Percentiles rank a stretch among this genome's conserved stretches.
Conservation (phyloP, 2,113 vertebrate species). For the Cryptomyrus ogoouensis region DNA sequence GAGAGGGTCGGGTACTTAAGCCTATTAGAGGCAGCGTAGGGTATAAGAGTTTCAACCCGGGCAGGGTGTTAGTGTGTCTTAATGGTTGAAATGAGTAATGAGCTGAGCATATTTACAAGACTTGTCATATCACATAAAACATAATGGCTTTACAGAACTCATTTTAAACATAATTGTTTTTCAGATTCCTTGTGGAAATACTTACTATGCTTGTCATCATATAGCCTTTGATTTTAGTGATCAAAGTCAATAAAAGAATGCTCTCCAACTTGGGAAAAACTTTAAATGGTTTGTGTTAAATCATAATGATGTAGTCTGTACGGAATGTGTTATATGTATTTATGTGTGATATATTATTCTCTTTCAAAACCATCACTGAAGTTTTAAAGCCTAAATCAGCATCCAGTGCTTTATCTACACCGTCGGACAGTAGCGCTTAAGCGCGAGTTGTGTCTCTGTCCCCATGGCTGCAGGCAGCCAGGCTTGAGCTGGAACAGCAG, state of each 20-base stretch:
- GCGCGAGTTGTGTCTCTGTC: not conserved
- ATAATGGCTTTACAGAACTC: not conserved
- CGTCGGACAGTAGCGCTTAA: not conserved
- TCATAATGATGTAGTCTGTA: not conserved
- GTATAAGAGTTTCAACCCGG: not conserved
- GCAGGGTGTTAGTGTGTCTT: not conserved
- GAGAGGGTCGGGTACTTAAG: not conserved
- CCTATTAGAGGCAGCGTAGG: not conserved
- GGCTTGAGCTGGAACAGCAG: slow-evolving; percentile 86
- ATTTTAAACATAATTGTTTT: not conserved
- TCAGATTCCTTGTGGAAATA: not conserved
- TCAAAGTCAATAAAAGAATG: not conserved
- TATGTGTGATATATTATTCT: not conserved
- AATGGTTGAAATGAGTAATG: not conserved
- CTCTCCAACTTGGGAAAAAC: not conserved
- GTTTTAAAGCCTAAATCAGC: not conserved
- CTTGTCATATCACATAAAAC: not conserved
- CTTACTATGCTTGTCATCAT: not conserved
- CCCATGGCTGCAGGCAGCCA: slow-evolving; percentile 70
- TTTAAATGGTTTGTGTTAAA: not conserved
- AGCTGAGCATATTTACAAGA: not conserved
- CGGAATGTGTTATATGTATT: not conserved
- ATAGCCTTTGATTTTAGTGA: not conserved
- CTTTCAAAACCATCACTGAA: not conserved
- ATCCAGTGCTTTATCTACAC: not conserved